Evolutionary conservation across 2,888 invertebrate species (phyloP).

Genomic region (Congeria kusceri): DNA sequence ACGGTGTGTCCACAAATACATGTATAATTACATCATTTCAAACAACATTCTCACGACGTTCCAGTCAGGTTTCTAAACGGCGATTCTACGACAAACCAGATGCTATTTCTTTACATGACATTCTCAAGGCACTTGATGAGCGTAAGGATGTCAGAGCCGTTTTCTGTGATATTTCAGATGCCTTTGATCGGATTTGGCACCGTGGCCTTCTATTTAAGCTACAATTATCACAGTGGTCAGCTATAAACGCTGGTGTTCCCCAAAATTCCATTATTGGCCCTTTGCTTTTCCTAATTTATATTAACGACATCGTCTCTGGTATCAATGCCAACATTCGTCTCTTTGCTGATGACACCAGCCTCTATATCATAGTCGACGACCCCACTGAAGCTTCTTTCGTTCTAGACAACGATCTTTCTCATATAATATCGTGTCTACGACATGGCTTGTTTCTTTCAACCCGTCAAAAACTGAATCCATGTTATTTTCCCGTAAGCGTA

Average conservation of each 20-base stretch:
- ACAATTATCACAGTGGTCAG: not conserved
- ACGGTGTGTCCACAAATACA: slow-evolving; percentile 11
- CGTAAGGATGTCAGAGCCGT: not conserved
- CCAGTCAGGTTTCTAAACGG: slow-evolving; percentile 17
- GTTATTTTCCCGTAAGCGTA: not conserved
- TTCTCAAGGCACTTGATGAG: not conserved
- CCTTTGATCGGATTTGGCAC: slow-evolving; percentile 5
- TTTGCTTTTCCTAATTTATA: slow-evolving; percentile 1
- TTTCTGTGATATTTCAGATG: not conserved
- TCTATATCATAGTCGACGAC: no score
- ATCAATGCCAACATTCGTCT: not conserved
- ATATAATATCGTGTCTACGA: not conserved
- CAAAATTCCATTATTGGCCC: slow-evolving; percentile 2
- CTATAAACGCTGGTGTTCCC: not conserved
- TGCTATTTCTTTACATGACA: slow-evolving; percentile 1
- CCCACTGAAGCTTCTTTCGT: no score
- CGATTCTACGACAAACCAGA: slow-evolving; percentile 7
- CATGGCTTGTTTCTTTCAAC: slow-evolving; percentile 1
- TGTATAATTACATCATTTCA: not conserved
- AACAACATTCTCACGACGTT: not conserved
- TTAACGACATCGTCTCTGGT: not conserved
- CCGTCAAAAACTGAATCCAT: slow-evolving; percentile 5
- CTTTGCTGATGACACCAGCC: no score
- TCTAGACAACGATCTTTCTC: no score
- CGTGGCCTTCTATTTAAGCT: not conserved